A percentile compares a stretch with the other conserved stretches of the same genome.
phyloP scores from a whole-genome alignment of 1,140 invertebrate species.

The Agrypnia vestita region DNA sequence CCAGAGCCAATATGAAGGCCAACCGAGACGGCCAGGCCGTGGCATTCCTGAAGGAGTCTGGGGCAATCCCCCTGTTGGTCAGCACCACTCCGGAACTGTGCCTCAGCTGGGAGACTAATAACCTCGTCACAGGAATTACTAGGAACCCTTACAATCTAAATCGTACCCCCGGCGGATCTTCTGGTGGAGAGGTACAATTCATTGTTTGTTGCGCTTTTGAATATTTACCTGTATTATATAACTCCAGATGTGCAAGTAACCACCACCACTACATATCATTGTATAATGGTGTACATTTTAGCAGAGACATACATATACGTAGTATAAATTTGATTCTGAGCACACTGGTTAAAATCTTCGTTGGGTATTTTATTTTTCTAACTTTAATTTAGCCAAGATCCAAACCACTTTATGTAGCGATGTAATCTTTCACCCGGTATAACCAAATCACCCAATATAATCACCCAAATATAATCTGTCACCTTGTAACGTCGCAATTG shows the following conservation, averaged over 20 bases:
- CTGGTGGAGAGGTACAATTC: slow-evolving; percentile 80
- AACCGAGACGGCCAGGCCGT: slow-evolving; percentile 78
- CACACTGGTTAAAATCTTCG: not conserved
- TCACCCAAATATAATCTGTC: no score
- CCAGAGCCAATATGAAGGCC: slow-evolving; percentile 74
- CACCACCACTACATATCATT: not conserved
- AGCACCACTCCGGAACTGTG: slow-evolving; percentile 90
- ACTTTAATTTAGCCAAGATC: no score
- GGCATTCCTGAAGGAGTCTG: slow-evolving; percentile 75
- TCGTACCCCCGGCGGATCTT: slow-evolving; percentile 82
- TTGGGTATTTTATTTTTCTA: not conserved
- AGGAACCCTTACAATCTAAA: slow-evolving; percentile 85
- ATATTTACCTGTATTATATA: not conserved
- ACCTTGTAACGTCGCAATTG: no score
- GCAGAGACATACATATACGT: no score
- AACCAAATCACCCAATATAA: no score
- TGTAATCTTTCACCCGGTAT: no score
- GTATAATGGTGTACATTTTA: not conserved
- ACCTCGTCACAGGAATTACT: slow-evolving; percentile 82
- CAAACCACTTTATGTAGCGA: no score
- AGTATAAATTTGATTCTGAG: not conserved
- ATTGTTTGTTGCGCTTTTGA: not conserved
- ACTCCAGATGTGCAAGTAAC: not conserved
- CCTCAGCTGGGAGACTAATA: slow-evolving; percentile 81
- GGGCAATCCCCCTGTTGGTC: slow-evolving; percentile 85